phyloP scores from a whole-genome alignment of 2,797 vertebrate species.

The Lerista edwardsae region DNA sequence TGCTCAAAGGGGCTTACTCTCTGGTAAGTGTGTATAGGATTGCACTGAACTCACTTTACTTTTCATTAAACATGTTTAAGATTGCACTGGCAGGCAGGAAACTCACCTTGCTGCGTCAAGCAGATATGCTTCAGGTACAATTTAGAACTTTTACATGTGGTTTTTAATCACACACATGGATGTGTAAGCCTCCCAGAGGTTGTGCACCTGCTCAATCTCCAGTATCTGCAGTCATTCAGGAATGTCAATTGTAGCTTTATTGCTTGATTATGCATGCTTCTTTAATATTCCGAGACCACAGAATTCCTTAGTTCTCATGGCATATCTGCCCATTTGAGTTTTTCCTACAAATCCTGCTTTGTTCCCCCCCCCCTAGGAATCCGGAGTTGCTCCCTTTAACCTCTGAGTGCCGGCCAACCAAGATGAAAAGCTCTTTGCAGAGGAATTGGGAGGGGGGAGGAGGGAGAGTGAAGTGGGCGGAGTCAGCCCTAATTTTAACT shows the following conservation, averaged over 20 bases:
- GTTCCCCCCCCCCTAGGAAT: no score
- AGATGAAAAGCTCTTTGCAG: no score
- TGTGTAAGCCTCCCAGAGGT: not conserved
- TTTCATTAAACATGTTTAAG: no score
- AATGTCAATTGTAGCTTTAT: not conserved
- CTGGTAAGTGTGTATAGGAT: no score
- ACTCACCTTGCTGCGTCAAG: not conserved
- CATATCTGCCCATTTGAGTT: constrained; percentile 60
- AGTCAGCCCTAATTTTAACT: no score
- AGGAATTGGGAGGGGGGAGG: no score
- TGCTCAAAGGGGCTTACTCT: no score
- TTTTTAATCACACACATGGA: not conserved
- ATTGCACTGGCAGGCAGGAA: not conserved
- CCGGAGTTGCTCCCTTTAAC: no score
- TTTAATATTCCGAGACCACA: not conserved
- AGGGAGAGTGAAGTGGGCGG: no score
- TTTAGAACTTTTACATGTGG: not conserved
- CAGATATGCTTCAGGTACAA: accelerated
- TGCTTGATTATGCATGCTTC: not conserved
- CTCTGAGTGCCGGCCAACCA: no score
- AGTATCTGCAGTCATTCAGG: not conserved
- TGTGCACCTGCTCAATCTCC: accelerated
- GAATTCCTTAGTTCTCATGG: constrained; percentile 61
- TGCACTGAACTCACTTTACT: no score
- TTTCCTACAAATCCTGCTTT: constrained; percentile 68